A percentile compares a stretch with the other conserved stretches of the same genome.
These are phyloP conservation scores for Pithys albifrons DNA, from an alignment of 2,113 vertebrate genomes.

Conservation along the genomic window DNA sequence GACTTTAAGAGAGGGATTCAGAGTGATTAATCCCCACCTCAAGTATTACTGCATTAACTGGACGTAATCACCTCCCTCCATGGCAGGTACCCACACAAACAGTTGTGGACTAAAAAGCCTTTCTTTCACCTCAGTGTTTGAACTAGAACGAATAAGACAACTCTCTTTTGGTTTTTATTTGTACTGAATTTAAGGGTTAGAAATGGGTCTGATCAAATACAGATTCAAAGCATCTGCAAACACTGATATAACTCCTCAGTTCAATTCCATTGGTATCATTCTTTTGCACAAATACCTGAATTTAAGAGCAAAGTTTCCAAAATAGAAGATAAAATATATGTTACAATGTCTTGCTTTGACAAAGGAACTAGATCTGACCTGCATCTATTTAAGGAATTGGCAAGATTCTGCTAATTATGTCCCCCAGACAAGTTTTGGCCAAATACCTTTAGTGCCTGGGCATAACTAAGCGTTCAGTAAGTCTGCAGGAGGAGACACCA, in stretches of 20 bases:
- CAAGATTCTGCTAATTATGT: background rate
- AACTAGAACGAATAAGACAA: background rate
- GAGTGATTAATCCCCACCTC: background rate
- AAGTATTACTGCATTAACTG: background rate
- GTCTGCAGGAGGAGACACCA: background rate
- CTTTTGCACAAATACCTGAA: background rate
- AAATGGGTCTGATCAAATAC: background rate
- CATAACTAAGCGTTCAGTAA: background rate
- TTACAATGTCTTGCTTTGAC: background rate
- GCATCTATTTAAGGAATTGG: constrained; percentile 2
- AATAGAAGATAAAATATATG: fast-evolving
- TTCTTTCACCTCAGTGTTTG: background rate
- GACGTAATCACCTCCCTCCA: background rate
- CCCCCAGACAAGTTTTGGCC: constrained; percentile 11
- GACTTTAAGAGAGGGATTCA: background rate
- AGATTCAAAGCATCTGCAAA: background rate
- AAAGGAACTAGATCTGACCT: background rate
- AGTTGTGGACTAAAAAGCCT: background rate
- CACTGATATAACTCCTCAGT: background rate
- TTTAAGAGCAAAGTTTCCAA: background rate
- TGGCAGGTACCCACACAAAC: background rate
- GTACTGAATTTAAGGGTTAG: background rate
- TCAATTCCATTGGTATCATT: background rate
- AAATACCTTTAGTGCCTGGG: background rate
- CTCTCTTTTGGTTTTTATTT: background rate